Conservation (phyloP, 2,797 vertebrate species). For the Coluber constrictor region DNA sequence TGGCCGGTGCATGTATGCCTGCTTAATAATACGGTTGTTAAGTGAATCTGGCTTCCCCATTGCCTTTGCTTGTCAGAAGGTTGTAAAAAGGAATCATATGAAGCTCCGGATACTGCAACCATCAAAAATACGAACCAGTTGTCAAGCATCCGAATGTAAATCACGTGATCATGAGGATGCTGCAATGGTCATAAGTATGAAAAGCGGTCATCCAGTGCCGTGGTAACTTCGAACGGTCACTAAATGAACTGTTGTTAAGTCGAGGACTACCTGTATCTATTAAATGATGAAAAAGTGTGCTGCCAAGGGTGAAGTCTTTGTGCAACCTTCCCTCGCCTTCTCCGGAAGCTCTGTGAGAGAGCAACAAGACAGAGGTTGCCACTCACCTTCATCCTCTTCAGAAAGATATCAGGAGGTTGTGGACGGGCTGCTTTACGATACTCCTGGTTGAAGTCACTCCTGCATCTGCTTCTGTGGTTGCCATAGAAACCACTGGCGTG, state of each 20-base stretch:
- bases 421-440: conserved; percentile 63
- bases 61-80: neutral
- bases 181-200: neutral
- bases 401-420: conserved; percentile 61
- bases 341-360: no score
- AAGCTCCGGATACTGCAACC: neutral
- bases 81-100: neutral
- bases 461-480: conserved; percentile 69
- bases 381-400: conserved; percentile 51
- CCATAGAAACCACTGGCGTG: conserved; percentile 74
- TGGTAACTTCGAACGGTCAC: neutral
- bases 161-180: neutral
- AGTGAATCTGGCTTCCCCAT: neutral
- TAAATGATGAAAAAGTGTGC: neutral
- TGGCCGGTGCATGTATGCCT: no score
- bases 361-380: accelerated
- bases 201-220: neutral
- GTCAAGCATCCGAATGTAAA: neutral
- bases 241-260: neutral
- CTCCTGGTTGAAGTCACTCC: conserved; percentile 60
- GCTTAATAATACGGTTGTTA: no score
- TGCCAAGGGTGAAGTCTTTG: neutral
- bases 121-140: neutral
- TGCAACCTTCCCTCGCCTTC: neutral
- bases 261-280: neutral